Evolutionary conservation across 2,888 invertebrate species (phyloP), one percentile per base, ranked within the genome.

Genomic region (Agelastica alni): DNA sequence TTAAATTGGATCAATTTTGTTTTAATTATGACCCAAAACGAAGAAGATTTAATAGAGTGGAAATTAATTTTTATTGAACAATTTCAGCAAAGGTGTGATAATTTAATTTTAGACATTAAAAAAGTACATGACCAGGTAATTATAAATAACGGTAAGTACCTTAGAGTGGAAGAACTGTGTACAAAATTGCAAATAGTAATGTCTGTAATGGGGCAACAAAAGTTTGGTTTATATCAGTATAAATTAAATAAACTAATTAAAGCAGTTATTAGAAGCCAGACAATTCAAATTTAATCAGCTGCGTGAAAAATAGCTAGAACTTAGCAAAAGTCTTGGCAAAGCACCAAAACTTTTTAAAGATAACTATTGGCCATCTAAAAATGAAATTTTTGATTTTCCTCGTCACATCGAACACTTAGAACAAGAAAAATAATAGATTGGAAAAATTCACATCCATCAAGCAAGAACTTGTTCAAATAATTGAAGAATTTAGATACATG

Each of bases 391-490:
- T 6, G 77, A 80, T 32, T 80, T 88, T 37, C 79, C 82, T 39
- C 68, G 73, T 0, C 82, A 87, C 53, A 73, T 91, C 2, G 80
- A 84, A 28, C 73, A 77, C 6, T 73, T 89, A 43, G 84, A 86
- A 63, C 74, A 76, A 0, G 85, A 87, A 68, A 83, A 83, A 34
- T 44, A 79, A 80, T 58, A 78, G 86, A 2, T 76, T 75, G 26
- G 74, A 77, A 36, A 67, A 70, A 32, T 72, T 78, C 28, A 68
- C 70, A 1, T 59, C 66, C 6, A 41, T 77, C 45, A 77, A 79
- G 31, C 63, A 68, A 5, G 73, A 78, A 34, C 76, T 81, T 7
- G 68, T 75, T 16, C 62, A 68, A 4, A 69, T 78, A 9, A 70
- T 77, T 16, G 62, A 71, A 13, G 70, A 76, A 47, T 64, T 81